Conservation (phyloP, 2,888 invertebrate genomes). For the Yponomeuta cagnagella region DNA sequence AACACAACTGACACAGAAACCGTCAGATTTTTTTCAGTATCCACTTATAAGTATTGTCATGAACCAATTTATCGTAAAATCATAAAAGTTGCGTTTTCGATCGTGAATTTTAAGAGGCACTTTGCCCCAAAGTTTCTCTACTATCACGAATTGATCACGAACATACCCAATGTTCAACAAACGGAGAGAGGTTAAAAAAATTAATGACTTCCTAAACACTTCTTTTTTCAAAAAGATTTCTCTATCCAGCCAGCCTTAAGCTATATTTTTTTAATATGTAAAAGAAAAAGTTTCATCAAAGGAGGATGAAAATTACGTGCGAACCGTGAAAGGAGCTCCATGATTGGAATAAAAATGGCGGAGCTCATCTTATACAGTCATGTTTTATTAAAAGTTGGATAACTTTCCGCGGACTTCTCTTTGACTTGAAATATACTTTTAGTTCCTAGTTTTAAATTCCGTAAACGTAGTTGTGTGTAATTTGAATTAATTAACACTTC, state of each 20-base stretch:
- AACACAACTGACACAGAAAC: too few species aligned
- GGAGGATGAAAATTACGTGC: constrained; percentile 12
- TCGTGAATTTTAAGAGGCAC: too few species aligned
- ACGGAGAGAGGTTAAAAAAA: not conserved
- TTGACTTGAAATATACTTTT: constrained; percentile 4
- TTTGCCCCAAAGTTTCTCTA: not conserved
- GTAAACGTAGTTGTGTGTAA: not conserved
- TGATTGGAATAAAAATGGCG: constrained; percentile 13
- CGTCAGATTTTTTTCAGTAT: too few species aligned
- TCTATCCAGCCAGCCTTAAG: not conserved
- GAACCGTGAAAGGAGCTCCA: constrained; percentile 10
- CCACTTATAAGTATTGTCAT: too few species aligned
- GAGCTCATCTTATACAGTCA: constrained; percentile 10
- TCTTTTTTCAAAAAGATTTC: not conserved
- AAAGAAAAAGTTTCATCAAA: constrained; percentile 11
- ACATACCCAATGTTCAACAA: too few species aligned
- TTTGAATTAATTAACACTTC: not conserved
- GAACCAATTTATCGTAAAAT: too few species aligned
- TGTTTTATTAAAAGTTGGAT: constrained; percentile 9
- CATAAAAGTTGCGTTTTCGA: too few species aligned
- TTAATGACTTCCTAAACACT: too few species aligned
- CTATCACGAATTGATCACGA: not conserved
- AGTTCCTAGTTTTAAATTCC: constrained; percentile 1
- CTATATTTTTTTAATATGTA: not conserved
- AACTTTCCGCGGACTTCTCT: constrained; percentile 1